Evolutionary conservation across 2,888 invertebrate genomes (phyloP).

Genomic region (Pseudococcus longispinus): DNA sequence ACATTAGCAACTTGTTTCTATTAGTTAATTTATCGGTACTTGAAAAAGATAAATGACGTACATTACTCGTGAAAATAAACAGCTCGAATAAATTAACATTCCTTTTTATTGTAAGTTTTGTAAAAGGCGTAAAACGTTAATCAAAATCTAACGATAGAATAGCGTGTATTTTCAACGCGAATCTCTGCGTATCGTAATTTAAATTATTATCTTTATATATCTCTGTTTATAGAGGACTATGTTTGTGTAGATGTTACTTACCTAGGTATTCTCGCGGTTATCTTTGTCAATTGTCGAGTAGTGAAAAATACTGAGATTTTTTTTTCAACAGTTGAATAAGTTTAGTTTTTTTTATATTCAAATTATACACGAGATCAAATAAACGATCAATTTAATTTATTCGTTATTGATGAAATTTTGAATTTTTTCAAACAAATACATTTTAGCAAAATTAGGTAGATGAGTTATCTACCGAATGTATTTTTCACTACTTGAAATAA

Average conservation of each 20-base stretch:
- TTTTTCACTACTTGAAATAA: background rate
- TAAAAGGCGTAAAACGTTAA: constrained; percentile 40
- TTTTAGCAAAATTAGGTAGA: too few relatives aligned
- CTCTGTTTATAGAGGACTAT: background rate
- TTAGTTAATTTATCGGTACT: constrained; percentile 23
- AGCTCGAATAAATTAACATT: constrained; percentile 38
- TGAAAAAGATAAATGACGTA: background rate
- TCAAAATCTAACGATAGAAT: constrained; percentile 27
- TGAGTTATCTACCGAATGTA: background rate
- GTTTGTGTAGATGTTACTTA: background rate
- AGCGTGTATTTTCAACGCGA: background rate
- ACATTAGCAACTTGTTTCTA: background rate
- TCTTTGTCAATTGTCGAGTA: background rate
- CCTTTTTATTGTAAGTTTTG: constrained; percentile 29
- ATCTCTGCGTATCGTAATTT: background rate
- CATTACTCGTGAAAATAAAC: constrained; percentile 4
- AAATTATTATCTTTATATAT: background rate
- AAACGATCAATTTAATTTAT: too few relatives aligned
- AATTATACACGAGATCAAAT: background rate
- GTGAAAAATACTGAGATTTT: background rate
- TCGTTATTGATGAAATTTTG: too few relatives aligned
- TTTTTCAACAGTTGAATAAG: background rate
- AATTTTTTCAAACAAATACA: too few relatives aligned
- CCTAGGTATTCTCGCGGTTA: background rate
- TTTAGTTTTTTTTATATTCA: background rate